Percentiles rank a stretch among this genome's conserved stretches.
These are phyloP conservation scores for Adelphocoris suturalis DNA, from an alignment of 2,888 invertebrate genomes.

Conservation along the genomic window DNA sequence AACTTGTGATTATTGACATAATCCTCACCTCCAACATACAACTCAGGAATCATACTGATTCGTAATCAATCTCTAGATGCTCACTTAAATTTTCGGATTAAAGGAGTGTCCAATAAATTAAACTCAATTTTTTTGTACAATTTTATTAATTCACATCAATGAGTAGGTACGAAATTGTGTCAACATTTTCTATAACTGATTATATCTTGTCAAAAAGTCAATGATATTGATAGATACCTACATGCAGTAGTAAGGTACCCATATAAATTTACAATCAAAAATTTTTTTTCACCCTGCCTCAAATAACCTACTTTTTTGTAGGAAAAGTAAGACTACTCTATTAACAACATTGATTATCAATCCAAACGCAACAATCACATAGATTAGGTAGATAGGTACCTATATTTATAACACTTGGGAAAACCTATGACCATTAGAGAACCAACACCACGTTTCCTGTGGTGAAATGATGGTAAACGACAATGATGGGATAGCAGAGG, in stretches of 20 bases:
- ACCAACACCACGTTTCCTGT: background rate
- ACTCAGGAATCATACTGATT: too few relatives aligned
- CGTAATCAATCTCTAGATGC: too few relatives aligned
- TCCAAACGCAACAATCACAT: slow-evolving; percentile 39
- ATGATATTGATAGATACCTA: slow-evolving; percentile 20
- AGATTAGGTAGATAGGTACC: slow-evolving; percentile 27
- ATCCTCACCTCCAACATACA: too few relatives aligned
- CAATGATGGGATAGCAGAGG: background rate
- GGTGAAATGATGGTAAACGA: background rate
- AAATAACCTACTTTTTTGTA: slow-evolving; percentile 18
- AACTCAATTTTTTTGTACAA: background rate
- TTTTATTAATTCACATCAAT: slow-evolving; percentile 44
- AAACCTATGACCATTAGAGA: background rate
- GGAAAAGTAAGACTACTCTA: slow-evolving; percentile 42
- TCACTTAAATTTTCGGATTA: too few relatives aligned
- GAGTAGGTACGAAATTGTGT: slow-evolving; percentile 42
- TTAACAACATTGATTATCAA: slow-evolving; percentile 52
- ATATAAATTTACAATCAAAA: slow-evolving; percentile 21
- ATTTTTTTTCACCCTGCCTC: slow-evolving; percentile 47
- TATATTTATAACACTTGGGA: background rate
- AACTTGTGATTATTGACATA: too few relatives aligned
- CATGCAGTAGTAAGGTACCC: background rate
- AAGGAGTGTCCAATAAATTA: too few relatives aligned
- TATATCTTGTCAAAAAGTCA: background rate
- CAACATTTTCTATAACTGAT: slow-evolving; percentile 28